phyloP scores from a whole-genome alignment of 2,113 vertebrate species.

The Erythrolamprus reginae region DNA sequence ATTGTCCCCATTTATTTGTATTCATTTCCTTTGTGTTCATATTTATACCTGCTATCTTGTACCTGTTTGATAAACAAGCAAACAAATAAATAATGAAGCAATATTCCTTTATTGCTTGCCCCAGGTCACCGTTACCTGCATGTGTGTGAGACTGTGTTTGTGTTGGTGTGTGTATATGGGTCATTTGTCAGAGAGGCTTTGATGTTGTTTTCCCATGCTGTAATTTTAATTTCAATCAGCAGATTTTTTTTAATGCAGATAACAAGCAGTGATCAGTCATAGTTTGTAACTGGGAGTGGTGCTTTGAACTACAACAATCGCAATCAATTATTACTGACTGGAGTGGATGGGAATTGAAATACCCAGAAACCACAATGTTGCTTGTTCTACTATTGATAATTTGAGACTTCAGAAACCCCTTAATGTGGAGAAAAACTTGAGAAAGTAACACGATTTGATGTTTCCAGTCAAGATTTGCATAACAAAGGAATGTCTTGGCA shows the following conservation, averaged over 20 bases:
- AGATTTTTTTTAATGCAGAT: background rate
- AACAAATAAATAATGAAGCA: background rate
- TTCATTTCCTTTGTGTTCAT: too few relatives aligned
- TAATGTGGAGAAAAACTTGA: background rate
- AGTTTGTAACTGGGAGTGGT: background rate
- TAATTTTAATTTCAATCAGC: background rate
- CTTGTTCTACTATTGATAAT: background rate
- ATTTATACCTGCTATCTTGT: too few relatives aligned
- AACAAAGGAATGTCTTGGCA: background rate
- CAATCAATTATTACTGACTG: background rate
- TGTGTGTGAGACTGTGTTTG: background rate
- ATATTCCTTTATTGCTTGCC: background rate
- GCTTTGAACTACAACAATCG: background rate
- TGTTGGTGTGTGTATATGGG: background rate
- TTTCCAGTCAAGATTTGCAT: background rate
- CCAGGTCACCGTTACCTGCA: background rate
- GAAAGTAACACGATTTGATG: background rate
- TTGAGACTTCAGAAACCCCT: background rate
- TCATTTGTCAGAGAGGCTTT: background rate
- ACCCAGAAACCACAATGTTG: background rate
- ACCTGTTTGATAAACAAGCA: too few relatives aligned
- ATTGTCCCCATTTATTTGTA: too few relatives aligned
- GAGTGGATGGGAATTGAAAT: background rate
- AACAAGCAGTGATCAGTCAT: background rate
- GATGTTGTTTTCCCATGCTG: background rate